A percentile compares a stretch with the other conserved stretches of the same genome.
Evolutionary conservation across 2,797 vertebrate species (phyloP).

Genomic region (Rhabdophis nuchalis): DNA sequence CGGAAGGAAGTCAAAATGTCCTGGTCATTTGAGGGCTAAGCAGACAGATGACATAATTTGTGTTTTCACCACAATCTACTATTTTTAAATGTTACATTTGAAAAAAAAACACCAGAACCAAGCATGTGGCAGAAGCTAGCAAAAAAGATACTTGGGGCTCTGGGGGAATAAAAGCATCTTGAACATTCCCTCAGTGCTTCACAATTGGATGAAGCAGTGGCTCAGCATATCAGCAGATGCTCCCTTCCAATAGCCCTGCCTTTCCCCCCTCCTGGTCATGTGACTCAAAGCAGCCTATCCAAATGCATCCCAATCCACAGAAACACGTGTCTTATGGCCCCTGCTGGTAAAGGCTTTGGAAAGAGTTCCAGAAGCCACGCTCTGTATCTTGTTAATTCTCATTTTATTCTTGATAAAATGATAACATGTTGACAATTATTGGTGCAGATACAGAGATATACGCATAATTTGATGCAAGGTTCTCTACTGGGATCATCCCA

Average conservation of each 20-base stretch:
- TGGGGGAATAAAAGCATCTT: not conserved
- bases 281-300: not conserved
- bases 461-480: conserved; percentile 4
- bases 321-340: not conserved
- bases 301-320: not conserved
- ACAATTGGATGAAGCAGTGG: not conserved
- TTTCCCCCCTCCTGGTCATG: not conserved
- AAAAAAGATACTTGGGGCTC: not conserved
- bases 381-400: not conserved
- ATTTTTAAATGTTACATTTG: not conserved
- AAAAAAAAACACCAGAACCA: not conserved
- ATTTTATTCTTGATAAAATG: not conserved
- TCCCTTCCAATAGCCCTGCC: not conserved
- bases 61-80: not conserved
- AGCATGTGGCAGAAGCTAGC: not conserved
- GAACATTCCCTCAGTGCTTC: not conserved
- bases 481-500: conserved; percentile 26
- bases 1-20: too few relatives aligned
- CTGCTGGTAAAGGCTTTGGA: not conserved
- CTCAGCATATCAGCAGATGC: not conserved
- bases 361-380: not conserved
- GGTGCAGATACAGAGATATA: not conserved
- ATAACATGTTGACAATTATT: not conserved
- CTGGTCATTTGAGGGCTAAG: not conserved
- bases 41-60: not conserved